Percentiles rank a stretch among this genome's conserved stretches.
Evolutionary conservation across 2,113 vertebrate species (phyloP).

Genomic region (Bathybates hornii): DNA sequence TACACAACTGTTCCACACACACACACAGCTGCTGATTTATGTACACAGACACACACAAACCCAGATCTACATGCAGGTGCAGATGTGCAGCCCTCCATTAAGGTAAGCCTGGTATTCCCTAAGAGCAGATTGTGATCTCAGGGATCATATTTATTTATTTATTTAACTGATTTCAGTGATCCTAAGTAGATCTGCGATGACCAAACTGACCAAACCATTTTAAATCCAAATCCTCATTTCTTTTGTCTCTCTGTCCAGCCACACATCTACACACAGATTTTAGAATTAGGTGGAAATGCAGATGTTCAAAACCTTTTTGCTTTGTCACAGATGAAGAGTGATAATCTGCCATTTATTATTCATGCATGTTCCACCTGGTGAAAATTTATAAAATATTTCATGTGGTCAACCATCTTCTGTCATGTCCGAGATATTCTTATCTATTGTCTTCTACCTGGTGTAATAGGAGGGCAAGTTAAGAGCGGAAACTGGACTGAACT

Average conservation of each 20-base stretch:
- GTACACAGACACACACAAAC: not conserved
- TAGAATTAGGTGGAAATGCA: not conserved
- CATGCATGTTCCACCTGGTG: not conserved
- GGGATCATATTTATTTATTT: slow-evolving; percentile 63
- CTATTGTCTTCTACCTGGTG: not conserved
- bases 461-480: slow-evolving; percentile 21
- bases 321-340: not conserved
- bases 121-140: slow-evolving; percentile 48
- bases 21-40: not conserved
- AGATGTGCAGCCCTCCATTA: not conserved
- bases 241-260: not conserved
- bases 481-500: slow-evolving; percentile 19
- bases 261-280: not conserved
- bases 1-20: slow-evolving; percentile 26
- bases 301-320: slow-evolving; percentile 3
- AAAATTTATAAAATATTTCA: not conserved
- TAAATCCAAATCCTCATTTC: not conserved
- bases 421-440: not conserved
- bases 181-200: slow-evolving; percentile 51
- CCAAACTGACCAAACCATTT: not conserved
- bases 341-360: slow-evolving; percentile 8
- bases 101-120: slow-evolving; percentile 45
- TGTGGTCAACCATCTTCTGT: not conserved
- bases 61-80: not conserved
- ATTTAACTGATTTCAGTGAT: slow-evolving; percentile 58